phyloP scores from a whole-genome alignment of 2,797 vertebrate genomes.

The Paguma larvata region DNA sequence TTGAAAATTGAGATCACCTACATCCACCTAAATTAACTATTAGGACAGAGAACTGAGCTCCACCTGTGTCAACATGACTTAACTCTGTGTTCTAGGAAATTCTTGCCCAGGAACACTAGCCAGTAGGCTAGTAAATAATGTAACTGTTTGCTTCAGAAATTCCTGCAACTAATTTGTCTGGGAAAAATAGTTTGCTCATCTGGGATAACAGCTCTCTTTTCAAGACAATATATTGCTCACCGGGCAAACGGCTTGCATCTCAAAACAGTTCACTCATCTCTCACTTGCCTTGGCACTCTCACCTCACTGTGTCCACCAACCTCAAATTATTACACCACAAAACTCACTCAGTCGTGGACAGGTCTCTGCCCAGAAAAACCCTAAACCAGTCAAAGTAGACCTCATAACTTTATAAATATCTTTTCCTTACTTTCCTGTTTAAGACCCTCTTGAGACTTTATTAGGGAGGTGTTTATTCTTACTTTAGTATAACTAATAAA shows the following conservation, averaged over 20 bases:
- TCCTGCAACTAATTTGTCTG: conserved; percentile 35
- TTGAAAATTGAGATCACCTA: neutral
- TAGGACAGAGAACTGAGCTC: neutral
- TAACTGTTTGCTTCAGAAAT: conserved; percentile 48
- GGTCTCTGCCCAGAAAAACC: neutral
- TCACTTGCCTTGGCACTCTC: neutral
- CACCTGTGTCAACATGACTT: neutral
- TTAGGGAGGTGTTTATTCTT: neutral
- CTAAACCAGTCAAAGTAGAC: neutral
- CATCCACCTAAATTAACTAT: neutral
- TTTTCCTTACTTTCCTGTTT: neutral
- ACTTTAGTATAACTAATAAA: neutral
- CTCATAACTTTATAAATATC: neutral
- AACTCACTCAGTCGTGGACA: neutral
- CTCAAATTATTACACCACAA: neutral
- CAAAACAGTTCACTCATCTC: conserved; percentile 8
- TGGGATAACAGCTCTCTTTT: conserved; percentile 10
- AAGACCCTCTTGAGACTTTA: neutral
- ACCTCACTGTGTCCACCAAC: neutral
- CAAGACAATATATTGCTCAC: conserved; percentile 20
- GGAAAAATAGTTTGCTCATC: conserved; percentile 23
- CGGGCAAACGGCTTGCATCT: neutral
- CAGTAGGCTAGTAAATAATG: conserved; percentile 11
- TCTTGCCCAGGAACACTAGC: neutral
- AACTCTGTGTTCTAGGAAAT: conserved; percentile 35